Evolutionary conservation across 2,888 invertebrate genomes (phyloP).

Genomic region (Gortyna flavago): DNA sequence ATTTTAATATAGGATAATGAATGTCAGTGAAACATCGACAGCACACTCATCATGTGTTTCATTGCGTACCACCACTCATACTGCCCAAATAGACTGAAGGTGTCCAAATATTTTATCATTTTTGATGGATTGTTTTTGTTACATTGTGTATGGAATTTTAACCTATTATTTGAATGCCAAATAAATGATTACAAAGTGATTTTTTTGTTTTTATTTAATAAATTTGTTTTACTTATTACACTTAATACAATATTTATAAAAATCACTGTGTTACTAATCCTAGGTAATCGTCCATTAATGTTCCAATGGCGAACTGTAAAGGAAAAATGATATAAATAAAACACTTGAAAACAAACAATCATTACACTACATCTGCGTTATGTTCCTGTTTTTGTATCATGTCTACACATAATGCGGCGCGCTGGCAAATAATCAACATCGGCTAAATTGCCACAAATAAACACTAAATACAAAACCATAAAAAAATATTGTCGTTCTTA

Average conservation of each 20-base stretch:
- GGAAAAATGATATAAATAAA: slow-evolving; percentile 62
- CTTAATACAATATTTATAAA: slow-evolving; percentile 49
- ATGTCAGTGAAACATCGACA: slow-evolving; percentile 63
- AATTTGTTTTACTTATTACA: slow-evolving; percentile 56
- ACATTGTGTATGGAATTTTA: slow-evolving; percentile 86
- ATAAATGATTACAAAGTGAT: slow-evolving; percentile 83
- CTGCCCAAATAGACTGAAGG: slow-evolving; percentile 89
- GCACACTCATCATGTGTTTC: slow-evolving; percentile 64
- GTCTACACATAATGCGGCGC: background rate
- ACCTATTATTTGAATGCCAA: slow-evolving; percentile 89
- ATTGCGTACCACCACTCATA: slow-evolving; percentile 73
- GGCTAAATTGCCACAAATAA: too few species aligned
- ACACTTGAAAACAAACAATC: background rate
- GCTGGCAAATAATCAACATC: too few species aligned
- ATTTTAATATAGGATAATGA: slow-evolving; percentile 69
- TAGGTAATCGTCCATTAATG: slow-evolving; percentile 99
- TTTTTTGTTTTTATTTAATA: slow-evolving; percentile 70
- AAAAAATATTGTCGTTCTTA: too few species aligned
- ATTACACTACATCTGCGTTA: background rate
- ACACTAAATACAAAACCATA: too few species aligned
- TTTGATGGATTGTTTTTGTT: slow-evolving; percentile 87
- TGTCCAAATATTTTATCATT: slow-evolving; percentile 87
- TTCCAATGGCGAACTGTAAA: slow-evolving; percentile 99
- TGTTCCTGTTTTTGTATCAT: background rate
- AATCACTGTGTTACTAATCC: slow-evolving; percentile 92